Percentiles rank a stretch among this genome's conserved stretches.
These are phyloP conservation scores for Propithecus coquereli DNA, from an alignment of 2,113 vertebrate species.

Conservation along the genomic window DNA sequence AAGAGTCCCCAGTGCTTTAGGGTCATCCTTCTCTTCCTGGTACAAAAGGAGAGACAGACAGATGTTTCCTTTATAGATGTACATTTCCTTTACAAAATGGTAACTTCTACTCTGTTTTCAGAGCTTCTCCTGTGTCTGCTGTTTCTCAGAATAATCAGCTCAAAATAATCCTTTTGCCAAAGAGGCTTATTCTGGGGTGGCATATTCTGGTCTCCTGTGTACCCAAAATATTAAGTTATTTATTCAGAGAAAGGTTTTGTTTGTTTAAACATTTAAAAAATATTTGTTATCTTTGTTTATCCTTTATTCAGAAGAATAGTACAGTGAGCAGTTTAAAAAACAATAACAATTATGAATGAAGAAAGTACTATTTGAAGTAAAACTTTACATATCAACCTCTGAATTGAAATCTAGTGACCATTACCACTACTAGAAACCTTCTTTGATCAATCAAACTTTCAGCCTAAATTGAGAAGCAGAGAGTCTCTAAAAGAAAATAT, in stretches of 20 bases:
- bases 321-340: not conserved
- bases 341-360: not conserved
- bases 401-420: not conserved
- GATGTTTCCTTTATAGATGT: not conserved
- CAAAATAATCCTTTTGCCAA: not conserved
- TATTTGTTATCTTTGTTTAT: not conserved
- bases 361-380: not conserved
- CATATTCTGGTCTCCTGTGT: not conserved
- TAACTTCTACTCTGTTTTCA: not conserved
- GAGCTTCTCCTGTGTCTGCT: not conserved
- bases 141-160: not conserved
- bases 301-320: not conserved
- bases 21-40: not conserved
- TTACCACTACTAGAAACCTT: not conserved
- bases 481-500: not conserved
- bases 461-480: not conserved
- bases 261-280: not conserved
- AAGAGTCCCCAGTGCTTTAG: not conserved
- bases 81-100: not conserved
- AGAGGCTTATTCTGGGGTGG: not conserved
- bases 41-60: not conserved
- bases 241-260: not conserved
- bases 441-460: not conserved
- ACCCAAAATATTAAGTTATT: not conserved
- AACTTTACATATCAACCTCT: not conserved